Percentiles rank a stretch among this genome's conserved stretches.
These are phyloP conservation scores for Andinoacara biseriatus DNA, from an alignment of 2,113 vertebrate genomes.

Conservation along the genomic window DNA sequence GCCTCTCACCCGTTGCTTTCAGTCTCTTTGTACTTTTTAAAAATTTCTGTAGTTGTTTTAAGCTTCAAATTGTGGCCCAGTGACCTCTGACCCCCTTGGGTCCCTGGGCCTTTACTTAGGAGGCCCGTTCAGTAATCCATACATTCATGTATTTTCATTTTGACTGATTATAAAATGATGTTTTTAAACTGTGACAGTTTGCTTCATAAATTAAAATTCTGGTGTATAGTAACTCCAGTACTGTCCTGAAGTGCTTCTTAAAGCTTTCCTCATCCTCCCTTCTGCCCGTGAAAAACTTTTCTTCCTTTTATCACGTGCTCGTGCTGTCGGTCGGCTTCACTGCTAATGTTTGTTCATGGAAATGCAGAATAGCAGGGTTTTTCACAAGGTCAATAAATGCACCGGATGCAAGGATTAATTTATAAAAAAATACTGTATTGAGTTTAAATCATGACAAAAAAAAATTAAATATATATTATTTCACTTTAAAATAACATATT, in stretches of 20 bases:
- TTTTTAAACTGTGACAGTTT: too few species aligned
- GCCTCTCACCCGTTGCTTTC: neutral
- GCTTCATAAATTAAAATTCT: neutral
- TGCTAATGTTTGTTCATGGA: neutral
- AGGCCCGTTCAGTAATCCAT: too few species aligned
- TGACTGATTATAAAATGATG: too few species aligned
- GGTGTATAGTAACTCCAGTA: neutral
- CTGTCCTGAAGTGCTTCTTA: neutral
- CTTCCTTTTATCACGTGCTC: rapidly evolving
- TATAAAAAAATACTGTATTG: neutral
- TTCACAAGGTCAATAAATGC: neutral
- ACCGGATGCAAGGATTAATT: neutral
- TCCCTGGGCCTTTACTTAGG: too few species aligned
- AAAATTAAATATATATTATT: neutral
- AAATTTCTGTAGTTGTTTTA: neutral
- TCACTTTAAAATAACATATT: neutral
- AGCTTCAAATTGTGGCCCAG: too few species aligned
- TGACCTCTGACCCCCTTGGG: too few species aligned
- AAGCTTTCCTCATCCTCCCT: neutral
- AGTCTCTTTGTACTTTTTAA: neutral
- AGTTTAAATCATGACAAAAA: neutral
- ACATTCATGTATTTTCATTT: too few species aligned
- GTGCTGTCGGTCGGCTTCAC: neutral
- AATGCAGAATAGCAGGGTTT: neutral
- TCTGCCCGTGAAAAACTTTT: neutral